Evolutionary conservation across 2,888 invertebrate genomes (phyloP), one percentile per base, ranked within the genome.

Genomic region (Napeogenes inachia): DNA sequence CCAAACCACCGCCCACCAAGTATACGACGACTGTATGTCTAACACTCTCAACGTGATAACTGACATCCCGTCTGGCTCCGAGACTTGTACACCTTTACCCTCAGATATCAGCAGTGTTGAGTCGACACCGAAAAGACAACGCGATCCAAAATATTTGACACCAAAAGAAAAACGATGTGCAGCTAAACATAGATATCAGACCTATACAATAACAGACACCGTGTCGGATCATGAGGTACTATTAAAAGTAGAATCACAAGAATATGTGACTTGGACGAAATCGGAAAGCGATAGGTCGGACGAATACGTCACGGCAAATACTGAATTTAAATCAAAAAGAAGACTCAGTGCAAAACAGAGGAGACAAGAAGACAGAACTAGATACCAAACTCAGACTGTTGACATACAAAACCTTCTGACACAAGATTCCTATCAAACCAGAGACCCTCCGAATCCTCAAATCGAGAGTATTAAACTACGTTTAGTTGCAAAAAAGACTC

Each of bases 121-220:
- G 72, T 94, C 95, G 0, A 95, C 95, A 0, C 95, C 95, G 0
- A 94, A 93, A 70, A 93, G 92, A 73, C 91, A 90, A 38, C 81
- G 87, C 60, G 86, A 86, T 70, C 76, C 84, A 1, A 81, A 85
- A 54, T 89, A 86, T 58, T 75, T 95, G 63, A 96, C 95, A 0
- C 95, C 96, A 0, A 96, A 95, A 80, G 95, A 96, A 76, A 94
- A 94, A 74, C 88, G 96, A 50, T 93, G 93, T 70, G 81, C 94
- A 46, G 93, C 94, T 2, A 95, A 95, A 76, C 96, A 97, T 72
- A 92, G 97, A 65, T 96, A 94, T 77, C 95, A 94, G 78, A 97
- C 96, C 0, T 97, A 96, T 76, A 96, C 95, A 0, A 95, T 96
- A 50, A 94, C 93, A 0, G 94, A 93, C 61, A 79, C 78, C 3